These are phyloP conservation scores for Hirtodrosophila confusa DNA, from an alignment of 2,888 invertebrate species.

Conservation along the genomic window DNA sequence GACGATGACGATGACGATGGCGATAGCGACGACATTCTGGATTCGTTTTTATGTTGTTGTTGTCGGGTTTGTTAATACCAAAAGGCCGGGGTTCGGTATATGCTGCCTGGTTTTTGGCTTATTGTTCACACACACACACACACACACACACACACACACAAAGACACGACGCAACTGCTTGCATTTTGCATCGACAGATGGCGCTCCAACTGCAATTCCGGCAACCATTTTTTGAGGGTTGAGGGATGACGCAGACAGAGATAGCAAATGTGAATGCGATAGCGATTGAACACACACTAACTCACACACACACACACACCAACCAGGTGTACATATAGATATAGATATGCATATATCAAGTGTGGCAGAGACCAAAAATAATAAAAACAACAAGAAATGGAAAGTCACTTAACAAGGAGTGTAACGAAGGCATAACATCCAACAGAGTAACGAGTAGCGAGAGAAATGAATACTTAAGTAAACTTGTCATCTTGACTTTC, in stretches of 20 bases:
- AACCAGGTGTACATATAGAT: neutral
- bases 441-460: no score
- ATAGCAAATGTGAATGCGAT: slow-evolving; percentile 9
- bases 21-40: slow-evolving; percentile 23
- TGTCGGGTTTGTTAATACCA: slow-evolving; percentile 51
- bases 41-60: slow-evolving; percentile 30
- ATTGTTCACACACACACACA: slow-evolving; percentile 49
- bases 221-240: slow-evolving; percentile 8
- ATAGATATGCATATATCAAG: neutral
- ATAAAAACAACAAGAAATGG: slow-evolving; percentile 14
- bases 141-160: slow-evolving; percentile 29
- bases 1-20: slow-evolving; percentile 10
- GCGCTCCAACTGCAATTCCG: slow-evolving; percentile 49
- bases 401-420: slow-evolving; percentile 12
- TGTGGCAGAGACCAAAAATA: slow-evolving; percentile 9
- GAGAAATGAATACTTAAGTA: no score
- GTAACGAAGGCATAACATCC: no score
- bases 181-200: slow-evolving; percentile 61
- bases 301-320: slow-evolving; percentile 3
- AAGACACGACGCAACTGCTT: slow-evolving; percentile 29
- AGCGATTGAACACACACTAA: slow-evolving; percentile 6
- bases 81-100: slow-evolving; percentile 36
- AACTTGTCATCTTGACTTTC: no score
- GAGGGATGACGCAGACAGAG: slow-evolving; percentile 22
- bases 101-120: slow-evolving; percentile 53